A percentile compares a stretch with the other conserved stretches of the same genome.
These are phyloP conservation scores for Blastobasis adustella DNA, from an alignment of 2,888 invertebrate species.

Conservation along the genomic window DNA sequence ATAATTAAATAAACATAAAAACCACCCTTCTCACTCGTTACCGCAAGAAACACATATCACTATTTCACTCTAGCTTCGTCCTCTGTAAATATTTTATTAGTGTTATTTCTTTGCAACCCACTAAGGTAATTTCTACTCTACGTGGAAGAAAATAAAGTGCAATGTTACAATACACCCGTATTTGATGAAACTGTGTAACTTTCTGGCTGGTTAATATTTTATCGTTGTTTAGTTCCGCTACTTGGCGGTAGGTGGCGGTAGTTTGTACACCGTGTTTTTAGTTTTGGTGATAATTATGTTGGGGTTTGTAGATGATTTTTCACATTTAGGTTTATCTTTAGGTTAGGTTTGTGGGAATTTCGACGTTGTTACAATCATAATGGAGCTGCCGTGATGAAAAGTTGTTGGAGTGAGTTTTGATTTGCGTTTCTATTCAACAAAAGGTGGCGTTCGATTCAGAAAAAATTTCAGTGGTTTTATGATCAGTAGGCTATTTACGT, in stretches of 20 bases:
- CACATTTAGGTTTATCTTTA: too few species aligned
- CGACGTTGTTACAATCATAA: too few species aligned
- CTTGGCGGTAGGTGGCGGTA: constrained; percentile 27
- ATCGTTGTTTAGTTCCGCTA: constrained; percentile 24
- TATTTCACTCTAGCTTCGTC: constrained; percentile 41
- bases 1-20: constrained; percentile 28
- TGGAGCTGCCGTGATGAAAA: too few species aligned
- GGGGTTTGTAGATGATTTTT: too few species aligned
- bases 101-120: constrained; percentile 36
- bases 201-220: constrained; percentile 53
- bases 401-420: too few species aligned
- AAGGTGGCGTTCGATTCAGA: too few species aligned
- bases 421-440: too few species aligned
- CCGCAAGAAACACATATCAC: constrained; percentile 32
- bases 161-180: background rate
- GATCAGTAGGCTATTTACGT: too few species aligned
- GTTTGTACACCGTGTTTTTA: background rate
- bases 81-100: constrained; percentile 49
- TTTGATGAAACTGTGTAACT: constrained; percentile 52
- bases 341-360: too few species aligned
- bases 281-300: too few species aligned
- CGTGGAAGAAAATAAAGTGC: background rate
- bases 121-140: constrained; percentile 28
- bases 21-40: constrained; percentile 20
- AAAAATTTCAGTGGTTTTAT: too few species aligned